Evolutionary conservation across 1,140 invertebrate species (phyloP), one percentile per base, ranked within the genome.

Genomic region (Drosophila funebris): DNA sequence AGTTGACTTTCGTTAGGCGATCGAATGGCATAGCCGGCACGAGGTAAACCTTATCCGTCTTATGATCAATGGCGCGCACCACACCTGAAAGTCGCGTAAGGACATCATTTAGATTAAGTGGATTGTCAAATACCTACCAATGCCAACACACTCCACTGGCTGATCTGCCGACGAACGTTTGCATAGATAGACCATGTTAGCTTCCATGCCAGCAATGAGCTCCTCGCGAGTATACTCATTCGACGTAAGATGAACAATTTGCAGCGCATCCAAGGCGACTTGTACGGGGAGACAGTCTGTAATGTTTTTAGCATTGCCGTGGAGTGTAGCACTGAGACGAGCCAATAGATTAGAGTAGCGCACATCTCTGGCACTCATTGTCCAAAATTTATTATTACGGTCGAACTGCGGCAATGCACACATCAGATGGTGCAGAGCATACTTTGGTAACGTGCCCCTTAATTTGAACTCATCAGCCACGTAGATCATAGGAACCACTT

Each of bases 161-260:
- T 56, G 14, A 16, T 46, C 4, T 6, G 9, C 2, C 54, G 29
- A 22, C 22, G 37, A 5, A 41, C 44, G 62, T 33, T 33, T 72
- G 68, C 88, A 90, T 9, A 92, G 48, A 66, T 88, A 91, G 14
- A 92, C 91, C 29, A 92, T 18, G 75, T 92, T 91, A 2, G 75
- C 91, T 39, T 92, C 90, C 24, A 90, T 58, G 1, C 87, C 73
- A 1, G 67, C 41, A 8, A 90, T 63, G 7, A 90, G 44, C 14
- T 85, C 74, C 6, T 78, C 56, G 0, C 57, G 50, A 2, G 46
- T 24, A 14, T 64, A 50, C 8, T 70, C 46, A 13, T 73, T 56
- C 4, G 56, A 70, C 9, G 48, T 66, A 2, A 74, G 18, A 14
- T 82, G 74, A 0, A 67, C 6, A 0, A 92, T 24, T 14, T 77